A percentile compares a stretch with the other conserved stretches of the same genome.
These are phyloP conservation scores for Quadroppia sp. DNA, from an alignment of 2,888 invertebrate genomes.

Conservation along the genomic window DNA sequence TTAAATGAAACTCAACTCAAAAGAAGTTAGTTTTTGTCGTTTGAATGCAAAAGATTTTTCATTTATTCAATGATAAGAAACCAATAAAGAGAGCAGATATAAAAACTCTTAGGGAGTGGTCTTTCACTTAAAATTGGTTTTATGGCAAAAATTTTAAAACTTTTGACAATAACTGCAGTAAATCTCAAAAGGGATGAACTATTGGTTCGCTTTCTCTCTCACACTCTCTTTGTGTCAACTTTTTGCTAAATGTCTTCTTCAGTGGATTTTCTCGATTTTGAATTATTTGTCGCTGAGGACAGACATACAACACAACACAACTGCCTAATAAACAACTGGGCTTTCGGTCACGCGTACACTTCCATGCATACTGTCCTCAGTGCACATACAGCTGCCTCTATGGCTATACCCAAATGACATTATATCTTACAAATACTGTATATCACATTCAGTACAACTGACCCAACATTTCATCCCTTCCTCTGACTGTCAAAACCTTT, in stretches of 20 bases:
- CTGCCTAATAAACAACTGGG: not conserved
- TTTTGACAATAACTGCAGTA: constrained; percentile 21
- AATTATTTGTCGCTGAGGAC: constrained; percentile 18
- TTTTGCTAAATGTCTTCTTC: constrained; percentile 24
- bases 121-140: constrained; percentile 14
- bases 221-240: constrained; percentile 4
- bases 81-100: constrained; percentile 14
- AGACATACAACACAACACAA: not conserved
- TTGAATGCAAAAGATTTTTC: constrained; percentile 20
- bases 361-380: not conserved
- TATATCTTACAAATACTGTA: not conserved
- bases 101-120: constrained; percentile 14
- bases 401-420: not conserved
- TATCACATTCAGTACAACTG: not conserved
- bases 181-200: constrained; percentile 26
- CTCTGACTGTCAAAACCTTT: constrained; percentile 6
- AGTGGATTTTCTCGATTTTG: constrained; percentile 5
- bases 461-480: not conserved
- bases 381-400: constrained; percentile 8
- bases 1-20: constrained; percentile 18
- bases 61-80: constrained; percentile 27
- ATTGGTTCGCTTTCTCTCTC: not conserved
- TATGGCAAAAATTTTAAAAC: constrained; percentile 3
- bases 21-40: constrained; percentile 13
- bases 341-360: constrained; percentile 9